Evolutionary conservation across 1,140 invertebrate genomes (phyloP), one percentile per base, ranked within the genome.

Genomic region (Saccostrea echinata): DNA sequence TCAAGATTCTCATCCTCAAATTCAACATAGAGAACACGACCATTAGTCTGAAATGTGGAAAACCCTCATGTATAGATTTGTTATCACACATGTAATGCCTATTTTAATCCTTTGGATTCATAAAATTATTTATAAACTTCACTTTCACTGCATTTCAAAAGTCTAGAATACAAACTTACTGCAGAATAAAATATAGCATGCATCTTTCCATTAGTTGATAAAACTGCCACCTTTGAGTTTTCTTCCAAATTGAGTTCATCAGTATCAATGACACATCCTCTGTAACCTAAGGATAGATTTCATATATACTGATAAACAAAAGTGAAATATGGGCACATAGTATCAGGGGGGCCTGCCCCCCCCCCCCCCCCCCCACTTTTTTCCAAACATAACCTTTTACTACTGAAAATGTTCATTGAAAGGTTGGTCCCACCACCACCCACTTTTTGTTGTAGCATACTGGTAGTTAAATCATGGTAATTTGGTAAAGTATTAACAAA

Each of bases 1-100:
- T 89, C 52, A 3, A 33, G n/a, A 51, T 91, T 90, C 9, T 84
- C 51, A 86, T 91, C 91, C 30, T 82, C 84, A 82, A 91, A 86
- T 13, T 84, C 57, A n/a, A 91, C 16, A 24, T 90, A 53, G 35
- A 86, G 57, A 6, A 90, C 61, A 51, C 43, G 71, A 24, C 84
- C 87, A 16, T 83, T 85, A 53, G 83, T 88, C 90, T 91, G 52
- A 9, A 86, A 88, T 71, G 30, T 71, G 68, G n/a, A 80, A 27
- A 61, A 61, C 21, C 43, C 1, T 9, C 43, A 43, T 6, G 43
- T 43, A 43, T 8, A 43, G 6, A 8, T 43, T 1, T 43, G 43
- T 9, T 43, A 43, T 43, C n/a, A n/a, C n/a, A n/a, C n/a, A n/a
- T n/a, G n/a, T 43, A 8, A 43, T 43, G 43, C 43, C 43, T 43